A percentile compares a stretch with the other conserved stretches of the same genome.
Evolutionary conservation across 1,140 invertebrate species (phyloP).

Genomic region (Drosophila micromelanica): DNA sequence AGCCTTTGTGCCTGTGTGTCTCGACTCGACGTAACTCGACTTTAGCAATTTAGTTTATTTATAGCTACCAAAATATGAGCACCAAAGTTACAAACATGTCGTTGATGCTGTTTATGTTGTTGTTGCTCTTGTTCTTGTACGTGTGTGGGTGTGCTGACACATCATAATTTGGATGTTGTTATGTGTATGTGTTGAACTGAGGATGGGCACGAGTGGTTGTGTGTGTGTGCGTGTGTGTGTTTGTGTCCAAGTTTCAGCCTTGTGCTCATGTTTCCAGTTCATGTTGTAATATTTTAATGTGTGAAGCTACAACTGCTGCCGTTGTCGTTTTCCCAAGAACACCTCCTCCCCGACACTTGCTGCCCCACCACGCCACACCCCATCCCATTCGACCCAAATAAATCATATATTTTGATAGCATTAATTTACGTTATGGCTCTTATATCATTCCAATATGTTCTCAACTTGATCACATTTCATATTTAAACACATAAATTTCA

Average conservation of each 20-base stretch:
- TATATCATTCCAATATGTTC: slow-evolving; percentile 71
- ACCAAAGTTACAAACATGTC: slow-evolving; percentile 52
- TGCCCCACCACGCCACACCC: too few relatives aligned
- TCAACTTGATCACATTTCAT: slow-evolving; percentile 52
- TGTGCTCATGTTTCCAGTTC: slow-evolving; percentile 75
- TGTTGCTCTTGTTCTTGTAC: slow-evolving; percentile 18
- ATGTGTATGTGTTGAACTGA: slow-evolving; percentile 31
- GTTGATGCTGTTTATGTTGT: slow-evolving; percentile 15
- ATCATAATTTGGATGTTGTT: slow-evolving; percentile 70
- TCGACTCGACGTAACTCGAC: slow-evolving; percentile 47
- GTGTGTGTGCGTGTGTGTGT: slow-evolving; percentile 24
- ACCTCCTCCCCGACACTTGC: slow-evolving; percentile 6
- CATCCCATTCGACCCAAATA: slow-evolving; percentile 31
- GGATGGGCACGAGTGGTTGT: slow-evolving; percentile 23
- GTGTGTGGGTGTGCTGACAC: slow-evolving; percentile 61
- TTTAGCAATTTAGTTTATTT: slow-evolving; percentile 80
- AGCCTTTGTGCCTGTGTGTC: slow-evolving; percentile 35
- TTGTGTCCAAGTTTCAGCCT: slow-evolving; percentile 35
- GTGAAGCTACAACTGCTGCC: slow-evolving; percentile 79
- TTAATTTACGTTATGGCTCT: slow-evolving; percentile 61
- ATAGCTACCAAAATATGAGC: slow-evolving; percentile 77
- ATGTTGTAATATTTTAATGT: slow-evolving; percentile 82
- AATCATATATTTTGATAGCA: slow-evolving; percentile 67
- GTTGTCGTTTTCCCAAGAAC: slow-evolving; percentile 66
- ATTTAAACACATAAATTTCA: slow-evolving; percentile 38